Conservation (phyloP, 2,888 invertebrate genomes). For the Lasius platythorax region DNA sequence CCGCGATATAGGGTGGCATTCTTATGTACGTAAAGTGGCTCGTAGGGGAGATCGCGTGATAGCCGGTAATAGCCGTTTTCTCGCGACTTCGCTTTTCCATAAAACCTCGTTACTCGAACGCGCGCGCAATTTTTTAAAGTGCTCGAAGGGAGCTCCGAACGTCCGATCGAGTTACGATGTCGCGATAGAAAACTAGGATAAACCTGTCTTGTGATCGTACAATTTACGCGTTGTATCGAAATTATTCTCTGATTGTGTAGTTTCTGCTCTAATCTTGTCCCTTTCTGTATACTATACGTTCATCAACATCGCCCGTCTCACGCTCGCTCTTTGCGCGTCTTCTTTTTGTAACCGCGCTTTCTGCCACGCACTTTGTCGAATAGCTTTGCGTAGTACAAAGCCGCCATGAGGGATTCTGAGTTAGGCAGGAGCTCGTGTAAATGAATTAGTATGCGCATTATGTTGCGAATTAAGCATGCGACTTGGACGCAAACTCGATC, state of each 20-base stretch:
- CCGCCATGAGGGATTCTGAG: slow-evolving; percentile 36
- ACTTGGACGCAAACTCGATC: slow-evolving; percentile 43
- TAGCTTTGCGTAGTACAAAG: slow-evolving; percentile 26
- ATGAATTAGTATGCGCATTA: slow-evolving; percentile 54
- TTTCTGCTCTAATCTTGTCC: background rate
- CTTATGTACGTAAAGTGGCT: slow-evolving; percentile 32
- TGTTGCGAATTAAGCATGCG: slow-evolving; percentile 47
- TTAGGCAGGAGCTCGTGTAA: slow-evolving; percentile 28
- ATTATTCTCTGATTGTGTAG: background rate
- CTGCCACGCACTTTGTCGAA: slow-evolving; percentile 20
- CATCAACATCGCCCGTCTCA: background rate
- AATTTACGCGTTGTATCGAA: slow-evolving; percentile 12
- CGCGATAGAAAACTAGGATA: background rate
- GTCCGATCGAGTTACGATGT: slow-evolving; percentile 31
- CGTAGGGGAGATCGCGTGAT: slow-evolving; percentile 29
- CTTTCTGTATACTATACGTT: background rate
- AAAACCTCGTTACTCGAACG: background rate
- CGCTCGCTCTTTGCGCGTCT: slow-evolving; percentile 2
- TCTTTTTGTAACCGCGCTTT: slow-evolving; percentile 23
- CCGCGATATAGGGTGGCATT: slow-evolving; percentile 23
- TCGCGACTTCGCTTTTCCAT: slow-evolving; percentile 15
- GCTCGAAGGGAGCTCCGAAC: background rate
- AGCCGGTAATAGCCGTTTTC: slow-evolving; percentile 22
- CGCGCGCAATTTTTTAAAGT: slow-evolving; percentile 24
- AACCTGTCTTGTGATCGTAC: background rate